Evolutionary conservation across 2,797 vertebrate genomes (phyloP).

Genomic region (Artibeus jamaicensis): DNA sequence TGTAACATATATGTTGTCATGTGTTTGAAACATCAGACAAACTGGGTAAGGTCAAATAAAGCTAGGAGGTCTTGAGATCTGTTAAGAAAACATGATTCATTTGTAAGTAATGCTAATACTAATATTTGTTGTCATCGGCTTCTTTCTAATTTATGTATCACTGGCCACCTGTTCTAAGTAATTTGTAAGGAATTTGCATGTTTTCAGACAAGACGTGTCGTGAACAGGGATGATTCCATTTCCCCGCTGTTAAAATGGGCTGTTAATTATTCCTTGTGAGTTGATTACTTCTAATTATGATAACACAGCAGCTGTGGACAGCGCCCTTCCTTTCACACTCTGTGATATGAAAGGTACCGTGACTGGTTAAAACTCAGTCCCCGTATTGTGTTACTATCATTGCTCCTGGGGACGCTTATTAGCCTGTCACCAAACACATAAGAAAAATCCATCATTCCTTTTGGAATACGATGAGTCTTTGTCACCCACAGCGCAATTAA

Average conservation of each 20-base stretch:
- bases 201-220: background rate
- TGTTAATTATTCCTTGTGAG: background rate
- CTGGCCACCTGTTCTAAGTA: constrained; percentile 20
- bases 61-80: background rate
- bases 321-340: background rate
- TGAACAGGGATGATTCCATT: background rate
- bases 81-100: background rate
- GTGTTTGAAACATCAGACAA: constrained; percentile 8
- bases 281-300: constrained; percentile 31
- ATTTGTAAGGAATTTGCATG: constrained; percentile 23
- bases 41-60: background rate
- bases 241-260: background rate
- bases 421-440: constrained; percentile 80
- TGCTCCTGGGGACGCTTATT: constrained; percentile 78
- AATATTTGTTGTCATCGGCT: background rate
- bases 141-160: background rate
- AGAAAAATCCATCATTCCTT: constrained; percentile 81
- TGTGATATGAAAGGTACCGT: background rate
- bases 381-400: constrained; percentile 66
- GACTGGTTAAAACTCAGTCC: constrained; percentile 37
- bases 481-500: constrained; percentile 84
- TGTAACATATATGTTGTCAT: background rate
- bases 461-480: constrained; percentile 84
- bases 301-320: background rate
- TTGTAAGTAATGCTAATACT: background rate